A percentile compares a stretch with the other conserved stretches of the same genome.
Conservation (phyloP, 2,113 vertebrate genomes). For the Scartelaos histophorus region DNA sequence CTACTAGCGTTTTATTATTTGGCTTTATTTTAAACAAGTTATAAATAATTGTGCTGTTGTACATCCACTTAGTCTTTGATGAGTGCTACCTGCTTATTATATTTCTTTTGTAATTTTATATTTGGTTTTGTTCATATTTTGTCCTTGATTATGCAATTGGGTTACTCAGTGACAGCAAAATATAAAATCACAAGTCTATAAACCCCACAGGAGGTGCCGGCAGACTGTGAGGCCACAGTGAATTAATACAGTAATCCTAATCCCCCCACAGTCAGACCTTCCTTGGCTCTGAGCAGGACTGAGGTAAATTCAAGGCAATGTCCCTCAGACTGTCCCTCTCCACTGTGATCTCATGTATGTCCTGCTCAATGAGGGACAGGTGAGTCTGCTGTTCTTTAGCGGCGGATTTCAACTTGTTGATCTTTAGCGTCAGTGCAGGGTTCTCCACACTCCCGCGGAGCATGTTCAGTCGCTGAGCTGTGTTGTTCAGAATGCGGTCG, state of each 20-base stretch:
- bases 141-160: neutral
- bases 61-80: neutral
- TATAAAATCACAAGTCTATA: neutral
- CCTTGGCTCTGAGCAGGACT: slow-evolving; percentile 70
- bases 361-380: slow-evolving; percentile 77
- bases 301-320: slow-evolving; percentile 83
- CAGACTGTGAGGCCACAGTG: slow-evolving; percentile 11
- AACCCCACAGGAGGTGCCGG: neutral
- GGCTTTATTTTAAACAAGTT: neutral
- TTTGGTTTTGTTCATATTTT: neutral
- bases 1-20: neutral
- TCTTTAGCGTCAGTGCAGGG: slow-evolving; percentile 74
- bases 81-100: neutral
- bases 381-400: slow-evolving; percentile 76
- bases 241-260: neutral
- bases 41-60: neutral
- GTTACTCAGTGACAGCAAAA: neutral
- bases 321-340: slow-evolving; percentile 88
- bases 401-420: slow-evolving; percentile 79
- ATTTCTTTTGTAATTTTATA: neutral
- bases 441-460: slow-evolving; percentile 76
- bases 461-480: slow-evolving; percentile 70
- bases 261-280: slow-evolving; percentile 31
- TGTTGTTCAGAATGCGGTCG: slow-evolving; percentile 73
- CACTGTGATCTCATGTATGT: slow-evolving; percentile 82